Percentiles rank a stretch among this genome's conserved stretches.
Conservation (phyloP, 2,113 vertebrate genomes). For the Epinephelus cyanopodus region DNA sequence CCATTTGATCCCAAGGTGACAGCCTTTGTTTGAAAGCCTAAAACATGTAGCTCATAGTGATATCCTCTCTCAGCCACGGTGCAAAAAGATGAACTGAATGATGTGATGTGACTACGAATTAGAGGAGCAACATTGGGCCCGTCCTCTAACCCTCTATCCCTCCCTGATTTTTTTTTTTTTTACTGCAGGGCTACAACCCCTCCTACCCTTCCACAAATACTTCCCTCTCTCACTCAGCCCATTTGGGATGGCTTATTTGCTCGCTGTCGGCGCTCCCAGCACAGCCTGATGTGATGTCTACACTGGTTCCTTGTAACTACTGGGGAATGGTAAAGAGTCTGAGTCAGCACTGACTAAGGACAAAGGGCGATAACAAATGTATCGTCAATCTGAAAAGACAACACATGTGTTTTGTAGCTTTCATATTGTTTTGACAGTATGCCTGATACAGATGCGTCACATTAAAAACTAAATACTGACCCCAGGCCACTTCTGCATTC, state of each 20-base stretch:
- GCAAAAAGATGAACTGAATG: not conserved
- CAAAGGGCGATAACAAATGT: not conserved
- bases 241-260: constrained; percentile 13
- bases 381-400: not conserved
- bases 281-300: not conserved
- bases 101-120: not conserved
- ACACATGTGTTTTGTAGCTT: not conserved
- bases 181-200: not conserved
- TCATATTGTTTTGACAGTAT: not conserved
- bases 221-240: constrained; percentile 19
- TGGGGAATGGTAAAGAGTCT: not conserved
- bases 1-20: not conserved
- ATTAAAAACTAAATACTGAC: not conserved
- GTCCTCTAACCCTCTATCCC: constrained; percentile 8
- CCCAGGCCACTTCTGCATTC: constrained; percentile 34
- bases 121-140: not conserved
- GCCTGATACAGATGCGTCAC: not conserved
- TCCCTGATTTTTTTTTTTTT: not conserved
- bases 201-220: constrained; percentile 10
- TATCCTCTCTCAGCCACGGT: not conserved
- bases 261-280: constrained; percentile 1
- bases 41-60: no score
- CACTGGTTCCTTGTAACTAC: constrained; percentile 5
- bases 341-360: constrained; percentile 12
- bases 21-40: not conserved